Base-by-base conservation (phyloP, 2,113 vertebrate genomes). In the Collichthys lucidus region DNA sequence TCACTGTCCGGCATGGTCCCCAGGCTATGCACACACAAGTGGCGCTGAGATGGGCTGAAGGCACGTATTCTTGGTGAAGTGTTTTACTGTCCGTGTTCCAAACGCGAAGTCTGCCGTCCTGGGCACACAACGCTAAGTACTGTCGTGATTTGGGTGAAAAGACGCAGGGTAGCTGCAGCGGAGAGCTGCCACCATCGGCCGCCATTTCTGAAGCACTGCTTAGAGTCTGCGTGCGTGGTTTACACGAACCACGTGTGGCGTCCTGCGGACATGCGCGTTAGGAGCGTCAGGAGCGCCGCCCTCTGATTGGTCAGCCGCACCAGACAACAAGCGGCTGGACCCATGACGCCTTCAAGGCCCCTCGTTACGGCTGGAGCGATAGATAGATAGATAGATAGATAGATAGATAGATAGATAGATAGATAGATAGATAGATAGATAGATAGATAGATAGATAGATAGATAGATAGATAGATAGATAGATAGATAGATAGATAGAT, bases 31-130 rank as follows among this genome's bases (percentile, higher is more conserved):
- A 99, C 47, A 96, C 97, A 89, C 97, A 99, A 72, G 97, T 96
- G 77, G 97, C 97, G 90, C 97, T 99, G 90, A 99, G 93, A 87
- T 98, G 98, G 72, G 98, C 97, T 75, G 97, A 98, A 92, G 98
- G 98, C 94, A 97, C 97, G 47, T 97, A 99, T 76, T 99, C 98
- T 85, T 96, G 96, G 26, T 96, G 96, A 65, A 98, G 87, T n/a
- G 96, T 95, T 89, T 96, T 96, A 79, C 53, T 95, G 4, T 95
- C 95, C 11, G 97, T 95, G 91, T 97, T 97, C 98, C 98, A 99
- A 56, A 99, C 94, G 1, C 97, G 95, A 26, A 99, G 89, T 11
- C 97, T 94, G 14, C 98, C 98, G 61, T 99, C 98, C 55, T 96
- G 91, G 4, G 96, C 96, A 56, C 95, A 95, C 77, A 97, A 47